These are phyloP conservation scores for Gila robusta DNA, from an alignment of 2,797 vertebrate genomes.

Conservation along the genomic window DNA sequence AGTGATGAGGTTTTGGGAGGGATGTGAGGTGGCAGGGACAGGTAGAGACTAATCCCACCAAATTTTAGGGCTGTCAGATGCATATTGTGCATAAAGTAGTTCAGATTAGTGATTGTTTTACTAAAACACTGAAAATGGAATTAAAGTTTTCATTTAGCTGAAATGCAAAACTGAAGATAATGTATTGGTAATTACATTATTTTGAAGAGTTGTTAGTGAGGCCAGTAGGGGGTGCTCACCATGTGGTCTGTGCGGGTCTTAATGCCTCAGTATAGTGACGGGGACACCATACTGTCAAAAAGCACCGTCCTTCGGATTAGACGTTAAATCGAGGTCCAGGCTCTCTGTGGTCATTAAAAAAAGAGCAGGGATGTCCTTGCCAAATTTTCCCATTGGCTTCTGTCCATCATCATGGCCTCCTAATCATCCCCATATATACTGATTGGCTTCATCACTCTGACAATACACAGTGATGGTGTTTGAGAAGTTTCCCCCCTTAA, in stretches of 20 bases:
- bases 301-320: not conserved
- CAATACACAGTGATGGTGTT: too few relatives aligned
- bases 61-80: not conserved
- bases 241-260: not conserved
- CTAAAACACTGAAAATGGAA: not conserved
- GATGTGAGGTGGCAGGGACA: slow-evolving; percentile 27
- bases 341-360: not conserved
- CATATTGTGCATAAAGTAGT: not conserved
- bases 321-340: not conserved
- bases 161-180: not conserved
- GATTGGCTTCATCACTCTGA: not conserved
- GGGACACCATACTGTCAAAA: not conserved
- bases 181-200: not conserved
- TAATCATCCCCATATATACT: not conserved
- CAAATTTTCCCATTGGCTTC: not conserved
- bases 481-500: too few relatives aligned
- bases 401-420: not conserved
- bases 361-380: not conserved
- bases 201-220: not conserved
- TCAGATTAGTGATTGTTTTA: not conserved
- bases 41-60: not conserved
- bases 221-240: not conserved
- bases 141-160: not conserved
- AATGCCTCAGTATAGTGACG: not conserved
- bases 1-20: slow-evolving; percentile 32